Base-by-base conservation (phyloP, 2,797 vertebrate species). In the Pseudochaenichthys georgianus region DNA sequence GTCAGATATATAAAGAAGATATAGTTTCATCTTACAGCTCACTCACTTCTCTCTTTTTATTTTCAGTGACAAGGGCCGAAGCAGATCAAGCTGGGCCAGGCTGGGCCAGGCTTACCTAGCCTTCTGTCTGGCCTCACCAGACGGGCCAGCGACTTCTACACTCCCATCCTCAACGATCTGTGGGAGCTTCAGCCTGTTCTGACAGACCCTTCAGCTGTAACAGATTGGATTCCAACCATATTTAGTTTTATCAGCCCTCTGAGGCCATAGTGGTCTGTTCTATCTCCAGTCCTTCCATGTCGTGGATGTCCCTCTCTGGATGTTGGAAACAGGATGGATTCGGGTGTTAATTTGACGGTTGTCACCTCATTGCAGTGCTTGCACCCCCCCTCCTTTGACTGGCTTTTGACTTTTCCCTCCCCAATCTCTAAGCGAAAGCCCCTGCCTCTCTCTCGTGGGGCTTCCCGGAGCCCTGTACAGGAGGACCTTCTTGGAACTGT, bases 271-370 rank as follows among this genome's bases (percentile, higher is more conserved):
- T 63, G 65, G 74, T 81, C 75, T 64, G 64, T 59, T 52, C 46
- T 21, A 47, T 71, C 61, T 87, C 73, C 72, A 75, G 61, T 80
- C 69, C 65, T 87, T 90, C 89, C 84, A 92, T 93, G 92, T 90
- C 72, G 51, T 81, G 83, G 84, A 88, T 66, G 68, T 87, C 63
- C 70, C 63, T 83, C 81, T 81, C 78, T 92, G 86, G 86, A 92
- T 93, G 88, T 92, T 82, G 81, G 86, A 82, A 89, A 70, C 90
- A 94, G 90, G 87, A 95, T 95, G 94, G 93, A 92, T 92, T 62
- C 69, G 21, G 77, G 84, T 87, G 87, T 92, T 90, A 85, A 93
- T 90, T 87, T 92, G 90, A 94, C 73, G 48, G 31, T 81, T 81
- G 78, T 71, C 67, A 74, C 69, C 59, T 82, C 82, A 41, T 81